Percentiles rank a stretch among this genome's conserved stretches.
phyloP scores from a whole-genome alignment of 2,113 vertebrate species.

The Terrapene triunguis region DNA sequence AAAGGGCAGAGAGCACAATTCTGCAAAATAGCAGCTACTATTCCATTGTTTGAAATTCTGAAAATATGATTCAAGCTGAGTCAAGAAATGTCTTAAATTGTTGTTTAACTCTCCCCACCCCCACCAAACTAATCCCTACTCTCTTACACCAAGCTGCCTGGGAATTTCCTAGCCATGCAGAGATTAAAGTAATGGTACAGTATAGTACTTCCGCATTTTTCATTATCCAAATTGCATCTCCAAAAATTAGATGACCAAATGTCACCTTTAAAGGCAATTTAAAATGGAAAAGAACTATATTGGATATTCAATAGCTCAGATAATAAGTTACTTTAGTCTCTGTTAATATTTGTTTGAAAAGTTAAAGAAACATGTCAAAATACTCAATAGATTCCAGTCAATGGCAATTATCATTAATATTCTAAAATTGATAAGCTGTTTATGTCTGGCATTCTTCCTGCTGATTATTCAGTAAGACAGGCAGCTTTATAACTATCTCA shows the following conservation, averaged over 20 bases:
- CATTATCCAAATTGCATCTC: slow-evolving; percentile 56
- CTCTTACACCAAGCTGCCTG: not conserved
- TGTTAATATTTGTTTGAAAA: slow-evolving; percentile 47
- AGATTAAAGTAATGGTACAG: not conserved
- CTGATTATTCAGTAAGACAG: slow-evolving; percentile 89
- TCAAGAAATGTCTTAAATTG: fast-evolving
- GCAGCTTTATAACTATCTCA: slow-evolving; percentile 91
- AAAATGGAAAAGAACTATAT: slow-evolving; percentile 35
- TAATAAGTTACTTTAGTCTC: slow-evolving; percentile 26
- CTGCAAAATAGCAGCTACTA: not conserved
- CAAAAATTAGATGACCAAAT: not conserved
- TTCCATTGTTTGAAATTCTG: not conserved
- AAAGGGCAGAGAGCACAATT: not conserved
- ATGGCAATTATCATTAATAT: slow-evolving; percentile 82
- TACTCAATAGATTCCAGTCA: slow-evolving; percentile 69
- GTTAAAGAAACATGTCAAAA: slow-evolving; percentile 68
- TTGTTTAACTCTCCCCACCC: not conserved
- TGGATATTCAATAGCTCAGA: not conserved
- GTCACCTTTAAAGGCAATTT: slow-evolving; percentile 36
- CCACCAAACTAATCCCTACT: not conserved
- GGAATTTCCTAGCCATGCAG: not conserved
- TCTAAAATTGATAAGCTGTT: slow-evolving; percentile 84
- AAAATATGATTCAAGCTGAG: not conserved
- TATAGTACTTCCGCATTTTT: slow-evolving; percentile 14
- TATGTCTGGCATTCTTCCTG: slow-evolving; percentile 86